Evolutionary conservation across 2,888 invertebrate genomes (phyloP), one percentile per base, ranked within the genome.

Genomic region (Callimorpha dominula): DNA sequence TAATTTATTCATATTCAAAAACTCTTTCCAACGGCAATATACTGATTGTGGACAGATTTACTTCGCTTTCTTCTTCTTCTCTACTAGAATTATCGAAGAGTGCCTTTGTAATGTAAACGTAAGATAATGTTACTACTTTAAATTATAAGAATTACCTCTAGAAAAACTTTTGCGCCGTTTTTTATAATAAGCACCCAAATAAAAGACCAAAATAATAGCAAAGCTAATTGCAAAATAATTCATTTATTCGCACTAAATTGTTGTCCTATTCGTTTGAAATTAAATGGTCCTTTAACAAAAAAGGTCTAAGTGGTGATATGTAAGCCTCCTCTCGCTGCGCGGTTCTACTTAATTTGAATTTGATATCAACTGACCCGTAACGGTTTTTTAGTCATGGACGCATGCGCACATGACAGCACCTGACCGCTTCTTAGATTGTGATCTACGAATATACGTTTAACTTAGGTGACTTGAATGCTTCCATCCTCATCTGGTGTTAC

Each of bases 331-430:
- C 31, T 46, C 46, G 60, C 17, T 68, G 14, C 9, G 57, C 31
- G 68, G 20, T 52, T 66, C 67, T 62, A 49, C 62, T 82, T 83
- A 81, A 78, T 82, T 82, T 72, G 76, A 81, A 81, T 76, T 75
- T 83, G 74, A 79, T 72, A 73, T 73, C 78, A 77, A 75, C 80
- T 80, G 84, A 80, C 78, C 84, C 82, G 80, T 81, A 78, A 83
- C 82, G 80, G 76, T 74, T 75, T 72, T 75, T 75, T 71, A 72
- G 66, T 78, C 80, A 76, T 77, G 81, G 65, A 43, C 49, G 57
- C 72, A 71, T 72, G 78, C 64, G 72, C 54, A 64, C 68, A 74
- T 69, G 70, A 69, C 74, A 71, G 71, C 75, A 69, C 60, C 70
- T 78, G 73, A 71, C 70, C 72, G 71, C 73, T 76, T 79, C 69